Conservation (phyloP, 2,113 vertebrate species). For the Turnix velox region DNA sequence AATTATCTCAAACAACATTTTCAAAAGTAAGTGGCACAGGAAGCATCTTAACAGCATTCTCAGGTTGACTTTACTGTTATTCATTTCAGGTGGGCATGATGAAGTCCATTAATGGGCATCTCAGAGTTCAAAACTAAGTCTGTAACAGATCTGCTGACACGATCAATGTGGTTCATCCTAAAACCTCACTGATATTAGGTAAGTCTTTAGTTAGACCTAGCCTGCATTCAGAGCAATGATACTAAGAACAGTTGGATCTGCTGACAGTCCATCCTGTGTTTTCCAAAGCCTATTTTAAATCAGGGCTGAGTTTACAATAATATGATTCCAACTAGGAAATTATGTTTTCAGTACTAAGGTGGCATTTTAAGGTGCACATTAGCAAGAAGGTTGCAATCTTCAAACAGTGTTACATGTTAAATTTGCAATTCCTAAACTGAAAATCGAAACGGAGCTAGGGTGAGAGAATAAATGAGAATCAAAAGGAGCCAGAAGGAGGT, state of each 20-base stretch:
- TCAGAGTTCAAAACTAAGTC: neutral
- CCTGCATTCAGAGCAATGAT: neutral
- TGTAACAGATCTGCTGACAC: neutral
- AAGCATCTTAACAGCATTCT: neutral
- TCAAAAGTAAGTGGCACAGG: neutral
- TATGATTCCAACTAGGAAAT: neutral
- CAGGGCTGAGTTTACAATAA: neutral
- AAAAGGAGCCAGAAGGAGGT: neutral
- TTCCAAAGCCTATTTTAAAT: neutral
- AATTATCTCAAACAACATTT: neutral
- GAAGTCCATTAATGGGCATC: neutral
- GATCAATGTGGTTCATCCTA: neutral
- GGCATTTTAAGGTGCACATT: neutral
- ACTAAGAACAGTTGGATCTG: neutral
- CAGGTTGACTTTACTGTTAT: neutral
- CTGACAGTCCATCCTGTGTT: neutral
- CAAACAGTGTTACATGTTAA: neutral
- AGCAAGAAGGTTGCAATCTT: neutral
- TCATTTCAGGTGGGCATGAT: neutral
- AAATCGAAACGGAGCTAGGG: neutral
- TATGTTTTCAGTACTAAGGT: neutral
- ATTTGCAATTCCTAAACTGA: neutral
- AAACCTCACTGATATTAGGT: neutral
- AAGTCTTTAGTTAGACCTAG: neutral
- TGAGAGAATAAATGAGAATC: neutral